Base-by-base conservation (phyloP, 1,140 invertebrate species). In the Eurosta solidaginis region DNA sequence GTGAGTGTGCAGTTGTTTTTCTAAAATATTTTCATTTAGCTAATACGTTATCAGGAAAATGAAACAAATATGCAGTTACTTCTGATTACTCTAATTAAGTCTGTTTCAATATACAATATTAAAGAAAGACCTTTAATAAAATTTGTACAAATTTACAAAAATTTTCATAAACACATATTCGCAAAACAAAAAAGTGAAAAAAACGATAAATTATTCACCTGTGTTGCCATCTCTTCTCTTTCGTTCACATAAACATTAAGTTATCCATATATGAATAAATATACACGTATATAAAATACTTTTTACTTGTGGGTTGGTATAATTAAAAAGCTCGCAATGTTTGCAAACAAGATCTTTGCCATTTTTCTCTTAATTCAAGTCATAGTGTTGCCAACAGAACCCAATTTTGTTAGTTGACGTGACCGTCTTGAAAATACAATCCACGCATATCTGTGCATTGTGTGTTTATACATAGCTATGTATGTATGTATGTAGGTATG, bases 291-390 rank as follows among this genome's bases (percentile, higher is more conserved):
- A 59, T 77, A 44, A 27, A 63, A 59, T 25, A 27, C 3, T n/a
- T 42, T 74, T 1, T 77, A 25, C 29, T 3, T 22, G 22, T 63
- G 40, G 50, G 47, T 52, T 54, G 54, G 7, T 3, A 22, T 9
- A n/a, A 52, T 36, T 27, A 42, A 78, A 47, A 78, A 78, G 47
- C 68, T 74, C 4, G 27, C 50, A 74, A 74, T 78, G 77, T 78
- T 78, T 78, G 77, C 74, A 78, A 78, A 78, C 77, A 78, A 74
- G 68, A 52, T 73, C 33, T 74, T 78, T 78, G 47, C 27, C 22
- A 74, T 49, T 73, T 44, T 68, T 33, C 68, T 76, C 50, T n/a
- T 77, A 36, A 54, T 44, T 14, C 27, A 12, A 44, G 17, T 45
- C 52, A 42, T 63, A 22, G 22, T 52, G 9, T 76, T n/a, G 20